These are phyloP conservation scores for Phymanthus crucifer DNA, from an alignment of 92 coral and sea anemone genomes.

Conservation along the genomic window DNA sequence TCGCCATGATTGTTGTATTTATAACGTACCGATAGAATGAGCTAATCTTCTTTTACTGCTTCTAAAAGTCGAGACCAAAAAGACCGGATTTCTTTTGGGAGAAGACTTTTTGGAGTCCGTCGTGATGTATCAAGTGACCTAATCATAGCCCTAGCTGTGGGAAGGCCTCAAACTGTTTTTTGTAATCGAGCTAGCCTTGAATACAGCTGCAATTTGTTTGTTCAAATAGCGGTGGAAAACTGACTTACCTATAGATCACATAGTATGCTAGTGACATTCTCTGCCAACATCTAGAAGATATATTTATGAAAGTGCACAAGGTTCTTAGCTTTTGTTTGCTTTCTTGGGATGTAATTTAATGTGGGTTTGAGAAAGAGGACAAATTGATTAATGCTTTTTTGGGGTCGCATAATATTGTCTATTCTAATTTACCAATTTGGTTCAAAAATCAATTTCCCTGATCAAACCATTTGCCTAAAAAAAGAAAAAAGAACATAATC, in stretches of 20 bases:
- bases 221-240: not conserved
- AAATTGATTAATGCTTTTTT: not conserved
- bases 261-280: not conserved
- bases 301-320: not conserved
- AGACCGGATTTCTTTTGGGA: too few relatives aligned
- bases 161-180: not conserved
- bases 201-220: not conserved
- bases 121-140: not conserved
- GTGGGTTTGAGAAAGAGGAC: not conserved
- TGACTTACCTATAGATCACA: not conserved
- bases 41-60: too few relatives aligned
- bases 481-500: not conserved
- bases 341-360: not conserved
- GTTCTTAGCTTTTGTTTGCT: not conserved
- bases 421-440: slow-evolving; percentile 5
- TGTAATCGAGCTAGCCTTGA: not conserved
- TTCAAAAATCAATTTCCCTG: not conserved
- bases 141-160: not conserved
- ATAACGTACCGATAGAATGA: not conserved
- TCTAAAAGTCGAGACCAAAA: too few relatives aligned
- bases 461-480: not conserved
- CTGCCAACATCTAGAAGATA: not conserved
- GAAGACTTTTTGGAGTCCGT: too few relatives aligned
- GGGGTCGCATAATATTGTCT: not conserved
- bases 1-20: not conserved